These are phyloP conservation scores for Agrochola circellaris DNA, from an alignment of 2,888 invertebrate species.

Conservation along the genomic window DNA sequence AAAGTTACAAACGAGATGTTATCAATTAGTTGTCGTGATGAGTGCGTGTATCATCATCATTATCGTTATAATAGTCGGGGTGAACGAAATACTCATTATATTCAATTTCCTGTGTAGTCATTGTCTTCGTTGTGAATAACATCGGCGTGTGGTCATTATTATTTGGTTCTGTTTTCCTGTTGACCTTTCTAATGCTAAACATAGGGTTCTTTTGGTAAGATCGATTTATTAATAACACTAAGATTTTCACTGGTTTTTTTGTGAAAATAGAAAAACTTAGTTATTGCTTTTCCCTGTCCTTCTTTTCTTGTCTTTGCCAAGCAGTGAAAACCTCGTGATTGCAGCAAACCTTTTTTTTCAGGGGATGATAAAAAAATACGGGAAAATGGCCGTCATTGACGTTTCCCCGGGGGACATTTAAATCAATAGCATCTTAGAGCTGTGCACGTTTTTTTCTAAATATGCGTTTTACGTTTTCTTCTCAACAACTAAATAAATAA, in stretches of 20 bases:
- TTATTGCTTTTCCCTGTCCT: neutral
- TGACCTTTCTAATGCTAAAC: slow-evolving; percentile 5
- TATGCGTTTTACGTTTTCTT: neutral
- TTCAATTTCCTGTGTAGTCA: slow-evolving; percentile 19
- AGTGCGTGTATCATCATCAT: slow-evolving; percentile 50
- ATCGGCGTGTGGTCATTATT: slow-evolving; percentile 6
- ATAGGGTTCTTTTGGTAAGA: slow-evolving; percentile 2
- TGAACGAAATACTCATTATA: slow-evolving; percentile 45
- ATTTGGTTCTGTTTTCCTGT: slow-evolving; percentile 29
- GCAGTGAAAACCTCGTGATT: neutral
- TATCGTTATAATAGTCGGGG: slow-evolving; percentile 32
- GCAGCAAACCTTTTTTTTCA: neutral
- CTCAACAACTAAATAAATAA: neutral
- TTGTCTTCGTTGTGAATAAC: slow-evolving; percentile 41
- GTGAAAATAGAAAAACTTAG: neutral
- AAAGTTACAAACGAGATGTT: slow-evolving; percentile 20
- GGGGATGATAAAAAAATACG: too few species aligned
- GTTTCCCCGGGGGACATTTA: neutral
- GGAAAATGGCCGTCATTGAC: neutral
- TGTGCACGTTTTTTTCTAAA: neutral
- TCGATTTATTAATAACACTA: slow-evolving; percentile 1
- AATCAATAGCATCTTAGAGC: neutral
- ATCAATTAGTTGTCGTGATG: slow-evolving; percentile 34
- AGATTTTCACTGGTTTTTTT: neutral
- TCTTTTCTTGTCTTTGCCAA: neutral